A percentile compares a stretch with the other conserved stretches of the same genome.
These are phyloP conservation scores for Xestoiulus laeticollis DNA, from an alignment of 2,888 invertebrate genomes.

Conservation along the genomic window DNA sequence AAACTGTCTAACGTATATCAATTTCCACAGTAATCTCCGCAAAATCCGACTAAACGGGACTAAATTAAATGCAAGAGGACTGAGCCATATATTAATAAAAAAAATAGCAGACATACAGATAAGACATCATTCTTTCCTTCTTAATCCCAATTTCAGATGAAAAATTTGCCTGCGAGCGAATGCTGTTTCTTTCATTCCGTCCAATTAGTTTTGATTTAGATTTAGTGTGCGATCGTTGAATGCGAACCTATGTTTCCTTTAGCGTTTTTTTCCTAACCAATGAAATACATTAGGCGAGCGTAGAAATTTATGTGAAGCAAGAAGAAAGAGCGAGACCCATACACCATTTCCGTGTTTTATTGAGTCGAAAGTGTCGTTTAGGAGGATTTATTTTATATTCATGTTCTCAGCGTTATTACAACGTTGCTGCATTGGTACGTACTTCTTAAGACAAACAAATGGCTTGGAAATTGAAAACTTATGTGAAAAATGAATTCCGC, in stretches of 20 bases:
- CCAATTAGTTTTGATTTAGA: slow-evolving; percentile 26
- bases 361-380: slow-evolving; percentile 16
- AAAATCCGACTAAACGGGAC: not conserved
- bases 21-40: not conserved
- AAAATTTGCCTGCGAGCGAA: not conserved
- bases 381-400: not conserved
- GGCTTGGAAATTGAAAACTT: not conserved
- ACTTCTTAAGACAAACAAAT: not conserved
- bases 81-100: not conserved
- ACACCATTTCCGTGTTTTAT: not conserved
- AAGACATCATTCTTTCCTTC: not conserved
- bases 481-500: not conserved
- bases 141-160: not conserved
- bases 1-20: not conserved
- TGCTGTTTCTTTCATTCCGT: slow-evolving; percentile 19
- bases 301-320: not conserved
- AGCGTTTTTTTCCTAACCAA: slow-evolving; percentile 1
- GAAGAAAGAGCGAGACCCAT: not conserved
- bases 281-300: not conserved
- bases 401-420: not conserved
- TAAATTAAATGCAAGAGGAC: not conserved
- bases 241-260: slow-evolving; percentile 11
- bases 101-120: not conserved
- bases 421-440: not conserved
- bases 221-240: not conserved